Evolutionary conservation across 1,140 invertebrate genomes (phyloP).

Genomic region (Ceratina australensis): DNA sequence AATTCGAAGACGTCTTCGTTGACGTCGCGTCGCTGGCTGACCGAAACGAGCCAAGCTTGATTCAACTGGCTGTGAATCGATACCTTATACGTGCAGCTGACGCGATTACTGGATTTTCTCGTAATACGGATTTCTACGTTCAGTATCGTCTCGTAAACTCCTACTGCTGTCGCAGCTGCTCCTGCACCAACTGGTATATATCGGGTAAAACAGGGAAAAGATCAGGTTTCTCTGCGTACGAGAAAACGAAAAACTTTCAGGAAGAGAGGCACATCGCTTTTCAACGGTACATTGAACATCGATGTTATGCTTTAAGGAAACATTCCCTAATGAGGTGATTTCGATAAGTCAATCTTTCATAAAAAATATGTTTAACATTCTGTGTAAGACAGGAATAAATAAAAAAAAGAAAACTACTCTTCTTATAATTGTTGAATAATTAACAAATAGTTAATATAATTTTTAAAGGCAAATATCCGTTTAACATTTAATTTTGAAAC

Average conservation of each 20-base stretch:
- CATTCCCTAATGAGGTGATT: not conserved
- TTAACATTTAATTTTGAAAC: too few relatives aligned
- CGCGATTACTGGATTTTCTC: conserved; percentile 69
- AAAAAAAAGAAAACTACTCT: not conserved
- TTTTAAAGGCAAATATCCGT: too few relatives aligned
- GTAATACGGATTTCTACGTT: conserved; percentile 70
- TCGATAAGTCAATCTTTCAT: not conserved
- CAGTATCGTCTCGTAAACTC: conserved; percentile 50
- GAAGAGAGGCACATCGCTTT: conserved; percentile 11
- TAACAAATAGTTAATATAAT: too few relatives aligned
- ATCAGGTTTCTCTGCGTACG: conserved; percentile 33
- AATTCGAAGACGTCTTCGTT: not conserved
- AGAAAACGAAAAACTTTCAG: conserved; percentile 19
- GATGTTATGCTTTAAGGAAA: not conserved
- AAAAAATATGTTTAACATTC: not conserved
- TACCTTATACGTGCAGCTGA: conserved; percentile 68
- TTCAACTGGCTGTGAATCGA: conserved; percentile 63
- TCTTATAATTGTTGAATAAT: too few relatives aligned
- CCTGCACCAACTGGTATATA: conserved; percentile 5
- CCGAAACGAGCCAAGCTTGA: conserved; percentile 21
- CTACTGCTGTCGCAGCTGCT: conserved; percentile 1
- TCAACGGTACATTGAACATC: not conserved
- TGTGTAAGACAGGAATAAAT: too few relatives aligned
- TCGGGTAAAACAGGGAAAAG: conserved; percentile 9
- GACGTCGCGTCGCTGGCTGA: conserved; percentile 2